Evolutionary conservation across 2,113 vertebrate species (phyloP).

Genomic region (Ceyx cyanopectus): DNA sequence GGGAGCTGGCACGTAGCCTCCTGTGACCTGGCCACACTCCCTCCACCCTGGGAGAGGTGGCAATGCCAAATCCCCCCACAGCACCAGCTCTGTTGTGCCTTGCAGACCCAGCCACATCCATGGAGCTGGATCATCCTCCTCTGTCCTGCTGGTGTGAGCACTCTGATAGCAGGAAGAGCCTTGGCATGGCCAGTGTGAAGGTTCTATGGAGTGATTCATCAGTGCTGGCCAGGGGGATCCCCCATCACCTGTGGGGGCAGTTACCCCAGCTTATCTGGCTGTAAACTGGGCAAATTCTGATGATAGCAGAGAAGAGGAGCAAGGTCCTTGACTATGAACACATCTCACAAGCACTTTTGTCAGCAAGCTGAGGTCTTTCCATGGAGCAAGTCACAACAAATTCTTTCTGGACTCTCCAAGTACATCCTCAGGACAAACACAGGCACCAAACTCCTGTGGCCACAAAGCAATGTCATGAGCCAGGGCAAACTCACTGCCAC

Average conservation of each 20-base stretch:
- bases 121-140: background rate
- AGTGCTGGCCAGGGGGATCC: background rate
- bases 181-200: background rate
- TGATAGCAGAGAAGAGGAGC: background rate
- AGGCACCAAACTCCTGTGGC: background rate
- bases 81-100: background rate
- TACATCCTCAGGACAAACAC: background rate
- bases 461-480: background rate
- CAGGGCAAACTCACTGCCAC: background rate
- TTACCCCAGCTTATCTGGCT: background rate
- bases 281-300: background rate
- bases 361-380: background rate
- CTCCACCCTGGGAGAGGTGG: background rate
- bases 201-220: background rate
- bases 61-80: background rate
- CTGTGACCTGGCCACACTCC: background rate
- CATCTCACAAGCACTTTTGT: background rate
- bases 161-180: background rate
- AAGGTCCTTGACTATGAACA: background rate
- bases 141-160: background rate
- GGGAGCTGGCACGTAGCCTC: background rate
- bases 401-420: background rate
- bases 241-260: background rate
- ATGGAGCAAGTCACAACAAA: background rate
- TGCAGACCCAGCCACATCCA: background rate